Base-by-base conservation (phyloP, 2,113 vertebrate genomes). In the Lophotis ruficrista region DNA sequence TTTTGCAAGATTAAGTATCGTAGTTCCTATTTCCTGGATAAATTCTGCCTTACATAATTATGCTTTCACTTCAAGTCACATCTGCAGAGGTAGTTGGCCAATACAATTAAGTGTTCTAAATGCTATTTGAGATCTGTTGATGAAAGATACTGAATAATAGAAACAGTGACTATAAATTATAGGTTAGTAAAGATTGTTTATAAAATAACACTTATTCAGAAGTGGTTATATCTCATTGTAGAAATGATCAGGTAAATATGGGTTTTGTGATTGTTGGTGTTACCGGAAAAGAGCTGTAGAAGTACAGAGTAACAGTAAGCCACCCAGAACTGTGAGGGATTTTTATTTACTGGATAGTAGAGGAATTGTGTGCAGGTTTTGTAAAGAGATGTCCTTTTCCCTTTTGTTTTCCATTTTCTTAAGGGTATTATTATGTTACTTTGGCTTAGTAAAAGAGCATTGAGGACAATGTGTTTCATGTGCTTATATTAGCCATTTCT, bases 1-100 rank as follows among this genome's bases (percentile, higher is more conserved):
- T 56, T 96, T 95, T 92, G 35, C 45, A 30, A 75, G 90, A 50
- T 78, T 87, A 87, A 92, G 69, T 89, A 48, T 91, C 23, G 1
- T 51, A 78, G 53, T 68, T 89, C 76, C 64, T 82, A 22, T 91
- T 96, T 94, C 91, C 89, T 91, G 89, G 65, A 43, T 79, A 58
- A 89, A 89, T 84, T 66, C 57, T 93, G 77, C 24, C n/a, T 54
- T 16, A 11, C 53, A 10, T 31, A 58, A 60, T 65, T 79, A 45
- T 45, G 50, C 58, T 95, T 94, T 79, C 10, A 2, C 76, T 92
- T 78, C 30, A 71, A 96, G 33, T 53, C 75, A 48, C 80, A 78
- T 66, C 86, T 94, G 76, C 61, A 60, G 62, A 56, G 25, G 72
- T 33, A 80, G 53, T 21, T 76, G 71, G 14, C 4, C 19, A 71